phyloP scores from a whole-genome alignment of 1,140 invertebrate genomes.

The Medauroidea extradentata region DNA sequence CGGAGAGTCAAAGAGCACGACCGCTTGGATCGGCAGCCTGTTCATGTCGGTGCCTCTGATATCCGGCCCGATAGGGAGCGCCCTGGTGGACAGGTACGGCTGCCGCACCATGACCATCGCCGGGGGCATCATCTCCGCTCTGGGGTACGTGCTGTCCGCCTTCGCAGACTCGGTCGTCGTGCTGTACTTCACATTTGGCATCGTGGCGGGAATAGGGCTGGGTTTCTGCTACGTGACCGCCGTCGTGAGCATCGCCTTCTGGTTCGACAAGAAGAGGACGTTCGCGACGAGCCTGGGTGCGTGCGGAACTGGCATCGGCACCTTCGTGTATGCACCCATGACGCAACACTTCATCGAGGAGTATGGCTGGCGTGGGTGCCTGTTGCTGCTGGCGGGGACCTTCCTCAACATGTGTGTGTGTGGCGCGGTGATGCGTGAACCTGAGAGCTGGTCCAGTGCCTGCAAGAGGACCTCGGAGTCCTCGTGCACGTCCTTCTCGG shows the following conservation, averaged over 20 bases:
- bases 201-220: constrained; percentile 79
- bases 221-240: constrained; percentile 85
- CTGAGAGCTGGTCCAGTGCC: constrained; percentile 59
- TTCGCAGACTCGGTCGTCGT: constrained; percentile 66
- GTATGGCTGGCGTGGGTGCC: constrained; percentile 84
- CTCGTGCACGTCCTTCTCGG: not conserved
- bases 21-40: constrained; percentile 82
- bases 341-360: constrained; percentile 64
- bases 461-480: not conserved
- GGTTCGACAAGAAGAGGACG: constrained; percentile 90
- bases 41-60: constrained; percentile 85
- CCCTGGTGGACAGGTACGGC: constrained; percentile 68
- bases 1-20: constrained; percentile 71
- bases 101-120: constrained; percentile 14
- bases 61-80: constrained; percentile 80
- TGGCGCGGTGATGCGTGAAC: constrained; percentile 81
- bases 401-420: constrained; percentile 86
- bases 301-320: constrained; percentile 82
- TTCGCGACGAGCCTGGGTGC: constrained; percentile 90
- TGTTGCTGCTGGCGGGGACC: constrained; percentile 74
- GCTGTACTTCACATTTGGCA: constrained; percentile 81
- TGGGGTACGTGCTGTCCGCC: constrained; percentile 77
- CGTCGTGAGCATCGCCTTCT: constrained; percentile 90
- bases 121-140: constrained; percentile 46
- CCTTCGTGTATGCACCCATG: constrained; percentile 80